Percentiles rank a stretch among this genome's conserved stretches.
Conservation (phyloP, 1,140 invertebrate genomes). For the Lithobius niger region DNA sequence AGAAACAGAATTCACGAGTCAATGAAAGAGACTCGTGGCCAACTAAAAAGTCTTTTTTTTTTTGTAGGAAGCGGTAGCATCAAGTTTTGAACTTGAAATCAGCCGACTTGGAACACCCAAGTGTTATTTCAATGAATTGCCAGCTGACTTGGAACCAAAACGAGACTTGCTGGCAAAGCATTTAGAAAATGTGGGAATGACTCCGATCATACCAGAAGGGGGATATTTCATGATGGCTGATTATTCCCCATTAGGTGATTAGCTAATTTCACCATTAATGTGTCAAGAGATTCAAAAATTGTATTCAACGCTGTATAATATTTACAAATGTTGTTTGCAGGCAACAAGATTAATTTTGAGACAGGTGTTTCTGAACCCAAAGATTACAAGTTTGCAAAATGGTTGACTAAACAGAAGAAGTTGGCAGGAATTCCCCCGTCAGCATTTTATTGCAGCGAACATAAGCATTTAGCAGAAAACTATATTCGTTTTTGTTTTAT, state of each 20-base stretch:
- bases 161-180: slow-evolving; percentile 60
- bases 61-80: slow-evolving; percentile 74
- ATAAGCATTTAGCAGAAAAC: slow-evolving; percentile 76
- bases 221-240: slow-evolving; percentile 96
- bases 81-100: slow-evolving; percentile 77
- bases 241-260: slow-evolving; percentile 58
- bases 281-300: not conserved
- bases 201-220: slow-evolving; percentile 82
- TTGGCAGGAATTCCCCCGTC: slow-evolving; percentile 85
- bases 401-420: slow-evolving; percentile 86
- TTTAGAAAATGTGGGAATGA: slow-evolving; percentile 59
- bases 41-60: not conserved
- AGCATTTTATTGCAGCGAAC: slow-evolving; percentile 72
- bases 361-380: slow-evolving; percentile 35
- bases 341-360: slow-evolving; percentile 28
- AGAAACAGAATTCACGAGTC: not conserved
- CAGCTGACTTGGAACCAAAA: slow-evolving; percentile 64
- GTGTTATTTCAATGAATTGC: slow-evolving; percentile 71
- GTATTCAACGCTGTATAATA: not conserved
- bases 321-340: slow-evolving; percentile 27
- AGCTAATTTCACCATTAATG: slow-evolving; percentile 16
- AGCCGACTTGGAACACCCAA: slow-evolving; percentile 51
- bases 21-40: not conserved
- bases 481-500: slow-evolving; percentile 84
- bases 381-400: slow-evolving; percentile 89